Conservation (phyloP, 2,113 vertebrate species). For the Eptatretus burgeri region DNA sequence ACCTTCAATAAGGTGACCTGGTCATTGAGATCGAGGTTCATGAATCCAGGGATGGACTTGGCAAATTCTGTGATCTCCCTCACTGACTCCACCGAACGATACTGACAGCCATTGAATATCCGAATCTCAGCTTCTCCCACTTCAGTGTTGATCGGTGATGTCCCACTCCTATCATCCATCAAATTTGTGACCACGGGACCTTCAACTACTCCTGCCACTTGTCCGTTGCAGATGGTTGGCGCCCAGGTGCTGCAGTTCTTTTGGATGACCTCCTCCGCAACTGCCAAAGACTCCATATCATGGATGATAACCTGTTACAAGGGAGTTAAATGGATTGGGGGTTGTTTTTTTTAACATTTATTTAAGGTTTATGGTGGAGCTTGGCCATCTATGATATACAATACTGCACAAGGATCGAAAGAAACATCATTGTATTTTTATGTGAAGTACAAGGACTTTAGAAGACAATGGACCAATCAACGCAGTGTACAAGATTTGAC, state of each 20-base stretch:
- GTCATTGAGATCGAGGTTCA: conserved; percentile 69
- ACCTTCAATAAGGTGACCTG: conserved; percentile 18
- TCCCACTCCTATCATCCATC: no score
- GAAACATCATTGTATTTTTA: no score
- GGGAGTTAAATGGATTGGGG: no score
- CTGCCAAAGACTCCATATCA: conserved; percentile 72
- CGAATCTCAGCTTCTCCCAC: conserved; percentile 85
- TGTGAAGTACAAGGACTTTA: no score
- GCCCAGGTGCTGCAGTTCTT: no score
- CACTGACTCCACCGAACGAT: conserved; percentile 74
- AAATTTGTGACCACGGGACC: no score
- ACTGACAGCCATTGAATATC: conserved; percentile 93
- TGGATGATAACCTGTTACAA: conserved; percentile 37
- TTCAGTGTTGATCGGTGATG: neutral
- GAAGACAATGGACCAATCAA: no score
- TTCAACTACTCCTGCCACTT: no score
- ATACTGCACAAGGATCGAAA: neutral
- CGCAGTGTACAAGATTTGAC: rapidly evolving
- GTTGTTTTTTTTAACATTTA: no score
- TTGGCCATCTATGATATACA: no score
- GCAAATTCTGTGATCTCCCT: conserved; percentile 85
- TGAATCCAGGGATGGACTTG: conserved; percentile 80
- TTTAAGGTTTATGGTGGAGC: no score
- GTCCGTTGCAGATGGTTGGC: no score
- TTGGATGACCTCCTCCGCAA: conserved; percentile 37